These are phyloP conservation scores for Colletes latitarsis DNA, from an alignment of 1,140 invertebrate genomes.

Conservation along the genomic window DNA sequence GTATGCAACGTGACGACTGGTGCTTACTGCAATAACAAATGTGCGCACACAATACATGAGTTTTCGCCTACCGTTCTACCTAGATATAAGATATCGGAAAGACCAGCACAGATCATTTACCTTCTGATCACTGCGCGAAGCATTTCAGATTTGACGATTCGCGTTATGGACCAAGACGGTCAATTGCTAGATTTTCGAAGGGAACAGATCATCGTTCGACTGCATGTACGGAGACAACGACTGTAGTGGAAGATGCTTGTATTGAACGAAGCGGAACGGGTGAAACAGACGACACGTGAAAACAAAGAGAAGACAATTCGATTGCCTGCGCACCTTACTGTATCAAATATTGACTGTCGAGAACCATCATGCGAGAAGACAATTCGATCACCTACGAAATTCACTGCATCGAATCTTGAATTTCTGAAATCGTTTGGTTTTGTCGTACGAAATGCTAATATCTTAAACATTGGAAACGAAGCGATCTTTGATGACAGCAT, in stretches of 20 bases:
- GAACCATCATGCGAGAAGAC: too few relatives aligned
- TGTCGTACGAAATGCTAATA: slow-evolving; percentile 32
- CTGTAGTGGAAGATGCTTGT: slow-evolving; percentile 22
- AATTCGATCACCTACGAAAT: slow-evolving; percentile 16
- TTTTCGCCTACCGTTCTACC: slow-evolving; percentile 57
- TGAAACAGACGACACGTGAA: not conserved
- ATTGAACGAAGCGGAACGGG: not conserved
- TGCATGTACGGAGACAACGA: slow-evolving; percentile 48
- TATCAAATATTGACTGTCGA: too few relatives aligned
- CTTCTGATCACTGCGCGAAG: slow-evolving; percentile 28
- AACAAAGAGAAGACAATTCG: slow-evolving; percentile 19
- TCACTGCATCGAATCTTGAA: slow-evolving; percentile 29
- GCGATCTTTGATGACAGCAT: slow-evolving; percentile 62
- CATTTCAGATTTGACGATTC: slow-evolving; percentile 41
- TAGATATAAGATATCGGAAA: slow-evolving; percentile 68
- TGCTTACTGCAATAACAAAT: slow-evolving; percentile 50
- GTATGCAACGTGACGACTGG: slow-evolving; percentile 61
- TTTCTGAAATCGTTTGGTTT: slow-evolving; percentile 57
- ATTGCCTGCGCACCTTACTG: too few relatives aligned
- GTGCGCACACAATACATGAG: slow-evolving; percentile 52
- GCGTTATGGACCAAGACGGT: slow-evolving; percentile 50
- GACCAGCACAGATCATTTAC: slow-evolving; percentile 52
- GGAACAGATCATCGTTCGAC: slow-evolving; percentile 63
- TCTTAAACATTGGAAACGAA: slow-evolving; percentile 51
- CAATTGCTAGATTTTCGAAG: slow-evolving; percentile 49